Evolutionary conservation across 2,888 invertebrate genomes (phyloP).

Genomic region (Isoperla grammatica): DNA sequence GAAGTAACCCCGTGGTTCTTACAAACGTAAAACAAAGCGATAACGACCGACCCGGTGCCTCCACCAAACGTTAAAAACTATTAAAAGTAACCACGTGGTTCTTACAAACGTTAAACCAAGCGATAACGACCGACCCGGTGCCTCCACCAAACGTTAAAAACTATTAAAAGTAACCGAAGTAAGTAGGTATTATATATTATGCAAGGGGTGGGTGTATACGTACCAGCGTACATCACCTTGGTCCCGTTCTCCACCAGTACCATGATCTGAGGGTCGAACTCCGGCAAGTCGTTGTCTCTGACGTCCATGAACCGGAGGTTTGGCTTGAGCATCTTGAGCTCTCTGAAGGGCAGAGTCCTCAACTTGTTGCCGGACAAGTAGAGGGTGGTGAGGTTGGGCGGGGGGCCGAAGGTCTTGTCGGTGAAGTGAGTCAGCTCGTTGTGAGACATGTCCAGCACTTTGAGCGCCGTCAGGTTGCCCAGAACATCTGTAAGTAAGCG

Average conservation of each 20-base stretch:
- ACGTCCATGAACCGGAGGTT: conserved; percentile 59
- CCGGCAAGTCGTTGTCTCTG: conserved; percentile 58
- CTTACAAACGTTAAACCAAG: too few relatives aligned
- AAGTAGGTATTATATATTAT: too few relatives aligned
- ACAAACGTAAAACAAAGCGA: too few relatives aligned
- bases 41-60: too few relatives aligned
- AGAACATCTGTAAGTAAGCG: conserved; percentile 59
- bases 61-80: too few relatives aligned
- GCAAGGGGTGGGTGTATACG: too few relatives aligned
- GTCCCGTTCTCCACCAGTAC: conserved; percentile 59
- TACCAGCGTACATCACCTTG: conserved; percentile 59
- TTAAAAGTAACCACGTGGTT: too few relatives aligned
- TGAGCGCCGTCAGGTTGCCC: conserved; percentile 71
- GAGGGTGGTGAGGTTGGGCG: conserved; percentile 55
- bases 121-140: too few relatives aligned
- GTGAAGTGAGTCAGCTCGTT: conserved; percentile 69
- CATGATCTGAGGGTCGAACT: conserved; percentile 59
- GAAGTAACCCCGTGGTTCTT: too few relatives aligned
- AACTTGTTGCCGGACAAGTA: conserved; percentile 57
- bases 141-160: too few relatives aligned
- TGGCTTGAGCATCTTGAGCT: conserved; percentile 43
- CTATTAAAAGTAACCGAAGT: too few relatives aligned
- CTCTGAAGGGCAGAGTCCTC: conserved; percentile 55
- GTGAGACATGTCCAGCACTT: conserved; percentile 70
- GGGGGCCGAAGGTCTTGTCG: conserved; percentile 53